These are phyloP conservation scores for Mus caroli DNA, from an alignment of 2,797 vertebrate genomes.

Conservation along the genomic window DNA sequence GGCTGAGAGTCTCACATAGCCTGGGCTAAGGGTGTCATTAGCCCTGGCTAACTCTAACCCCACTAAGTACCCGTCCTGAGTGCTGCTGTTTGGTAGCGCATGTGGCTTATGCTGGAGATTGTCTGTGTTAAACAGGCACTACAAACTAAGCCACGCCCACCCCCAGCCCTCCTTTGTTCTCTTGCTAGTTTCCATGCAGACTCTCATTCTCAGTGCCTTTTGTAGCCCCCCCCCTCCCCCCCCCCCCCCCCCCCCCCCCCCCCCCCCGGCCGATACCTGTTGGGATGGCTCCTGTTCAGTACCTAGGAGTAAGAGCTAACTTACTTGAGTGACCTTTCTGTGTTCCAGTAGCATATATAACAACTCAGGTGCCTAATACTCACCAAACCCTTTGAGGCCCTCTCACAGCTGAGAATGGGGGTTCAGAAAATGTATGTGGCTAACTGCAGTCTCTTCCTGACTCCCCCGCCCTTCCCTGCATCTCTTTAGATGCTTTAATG, in stretches of 20 bases:
- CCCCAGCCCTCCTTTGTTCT: background rate
- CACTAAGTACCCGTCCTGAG: background rate
- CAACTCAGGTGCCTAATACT: background rate
- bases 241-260: background rate
- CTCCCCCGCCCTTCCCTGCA: background rate
- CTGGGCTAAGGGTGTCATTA: background rate
- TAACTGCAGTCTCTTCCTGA: background rate
- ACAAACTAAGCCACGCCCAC: background rate
- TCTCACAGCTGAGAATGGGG: background rate
- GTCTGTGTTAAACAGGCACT: background rate
- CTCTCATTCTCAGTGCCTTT: background rate
- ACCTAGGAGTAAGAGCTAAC: background rate
- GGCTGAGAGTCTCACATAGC: too few species aligned
- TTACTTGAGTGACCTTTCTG: background rate
- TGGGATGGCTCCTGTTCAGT: background rate
- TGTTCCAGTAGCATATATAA: background rate
- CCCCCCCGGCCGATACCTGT: background rate
- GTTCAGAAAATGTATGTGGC: background rate
- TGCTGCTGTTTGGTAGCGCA: background rate
- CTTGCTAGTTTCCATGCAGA: background rate
- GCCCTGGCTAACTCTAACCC: background rate
- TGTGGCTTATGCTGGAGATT: background rate
- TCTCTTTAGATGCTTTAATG: background rate
- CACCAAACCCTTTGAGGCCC: background rate
- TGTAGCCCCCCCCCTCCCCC: background rate